Conservation (phyloP, 2,888 invertebrate species). For the Drosophila birchii region DNA sequence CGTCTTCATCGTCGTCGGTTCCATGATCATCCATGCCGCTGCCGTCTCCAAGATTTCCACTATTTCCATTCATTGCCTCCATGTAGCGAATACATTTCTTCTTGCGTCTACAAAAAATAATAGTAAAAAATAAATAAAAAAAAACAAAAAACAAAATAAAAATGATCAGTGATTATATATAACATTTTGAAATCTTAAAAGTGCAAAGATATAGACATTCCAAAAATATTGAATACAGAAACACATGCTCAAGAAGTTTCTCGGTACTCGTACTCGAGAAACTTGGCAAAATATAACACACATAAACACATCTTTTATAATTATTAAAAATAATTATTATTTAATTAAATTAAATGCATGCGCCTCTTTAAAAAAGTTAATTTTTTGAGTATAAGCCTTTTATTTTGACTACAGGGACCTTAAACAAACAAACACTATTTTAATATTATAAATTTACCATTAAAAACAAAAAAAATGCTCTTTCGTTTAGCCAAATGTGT, state of each 20-base stretch:
- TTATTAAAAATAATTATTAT: not conserved
- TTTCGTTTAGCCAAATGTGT: too few species aligned
- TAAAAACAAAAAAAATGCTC: too few species aligned
- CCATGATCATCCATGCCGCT: slow-evolving; percentile 87
- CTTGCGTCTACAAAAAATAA: slow-evolving; percentile 90
- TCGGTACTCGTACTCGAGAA: not conserved
- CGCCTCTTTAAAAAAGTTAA: not conserved
- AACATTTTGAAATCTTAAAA: not conserved
- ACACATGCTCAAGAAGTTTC: not conserved
- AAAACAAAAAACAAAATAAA: slow-evolving; percentile 2
- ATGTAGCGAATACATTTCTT: slow-evolving; percentile 98
- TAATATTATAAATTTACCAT: not conserved
- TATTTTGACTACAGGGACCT: not conserved
- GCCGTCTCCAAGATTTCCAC: slow-evolving; percentile 76
- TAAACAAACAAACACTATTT: not conserved
- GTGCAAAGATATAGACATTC: slow-evolving; percentile 25
- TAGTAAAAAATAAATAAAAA: not conserved
- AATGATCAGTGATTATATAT: not conserved
- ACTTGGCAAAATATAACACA: not conserved
- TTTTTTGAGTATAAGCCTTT: not conserved
- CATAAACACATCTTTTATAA: not conserved
- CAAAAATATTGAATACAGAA: not conserved
- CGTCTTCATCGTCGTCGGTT: slow-evolving; percentile 75
- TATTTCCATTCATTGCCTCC: slow-evolving; percentile 89
- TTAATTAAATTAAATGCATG: not conserved